Evolutionary conservation across 2,888 invertebrate species (phyloP), one percentile per base, ranked within the genome.

Genomic region (Eristalis tenax): DNA sequence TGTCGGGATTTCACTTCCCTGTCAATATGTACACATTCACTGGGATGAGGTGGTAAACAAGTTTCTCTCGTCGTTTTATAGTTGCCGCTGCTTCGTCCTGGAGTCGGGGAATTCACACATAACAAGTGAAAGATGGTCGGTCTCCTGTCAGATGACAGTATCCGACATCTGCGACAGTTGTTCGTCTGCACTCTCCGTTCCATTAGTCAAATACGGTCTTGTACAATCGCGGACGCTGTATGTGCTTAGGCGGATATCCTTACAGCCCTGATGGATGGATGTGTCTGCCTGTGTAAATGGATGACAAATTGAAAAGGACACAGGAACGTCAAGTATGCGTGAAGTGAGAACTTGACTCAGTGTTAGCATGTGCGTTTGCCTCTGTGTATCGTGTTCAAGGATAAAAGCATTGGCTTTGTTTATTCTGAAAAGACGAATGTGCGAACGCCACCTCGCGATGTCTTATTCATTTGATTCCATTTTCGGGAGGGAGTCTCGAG

Each of bases 381-480:
- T 18, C 35, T 64, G 64, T 74, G 59, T 18, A 57, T 38, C 38
- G 38, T 70, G 63, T 56, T 50, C 57, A 63, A 70, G 61, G 68
- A 75, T 66, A 77, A 77, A 71, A 85, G 76, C 76, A 70, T 35
- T 43, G 57, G 50, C 74, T 78, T 74, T 82, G 65, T 82, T 80
- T 65, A 73, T 65, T 69, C 68, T 23, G 18, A 32, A 28, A 63
- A 73, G 71, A 77, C 28, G 50, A 63, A 81, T 82, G 57, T 73
- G 71, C 66, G 59, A 65, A 23, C 74, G 61, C 35, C 77, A 69
- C 64, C 74, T 59, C 28, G 43, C 23, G 65, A 74, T 78, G 56
- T 82, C 77, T 70, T 65, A 82, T 74, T 66, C 74, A 77, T 78
- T 78, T 70, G 77, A 78, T 85, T 77, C 63, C 32, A 50, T 43